These are phyloP conservation scores for Aphrophora alni DNA, from an alignment of 2,888 invertebrate genomes.

Conservation along the genomic window DNA sequence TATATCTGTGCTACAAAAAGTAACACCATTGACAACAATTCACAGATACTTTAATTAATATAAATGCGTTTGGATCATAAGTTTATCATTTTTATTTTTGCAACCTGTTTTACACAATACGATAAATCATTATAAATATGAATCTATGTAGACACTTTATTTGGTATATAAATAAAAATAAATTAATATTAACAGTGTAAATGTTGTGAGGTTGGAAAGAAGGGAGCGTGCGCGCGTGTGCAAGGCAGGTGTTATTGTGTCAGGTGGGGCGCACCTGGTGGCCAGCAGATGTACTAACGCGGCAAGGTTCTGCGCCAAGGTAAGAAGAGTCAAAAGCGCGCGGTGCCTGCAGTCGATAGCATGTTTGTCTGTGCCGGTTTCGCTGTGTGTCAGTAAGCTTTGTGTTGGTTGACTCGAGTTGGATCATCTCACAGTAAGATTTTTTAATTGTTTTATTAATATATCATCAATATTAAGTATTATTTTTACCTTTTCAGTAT, in stretches of 20 bases:
- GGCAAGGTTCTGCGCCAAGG: background rate
- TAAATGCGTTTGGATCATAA: too few relatives aligned
- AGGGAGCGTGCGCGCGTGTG: background rate
- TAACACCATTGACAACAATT: too few relatives aligned
- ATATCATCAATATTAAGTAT: background rate
- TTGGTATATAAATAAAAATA: too few relatives aligned
- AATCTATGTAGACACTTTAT: too few relatives aligned
- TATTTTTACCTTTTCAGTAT: too few relatives aligned
- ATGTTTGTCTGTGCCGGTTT: background rate
- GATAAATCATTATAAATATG: too few relatives aligned
- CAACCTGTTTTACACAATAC: too few relatives aligned
- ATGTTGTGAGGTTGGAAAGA: background rate
- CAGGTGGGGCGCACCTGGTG: slow-evolving; percentile 9
- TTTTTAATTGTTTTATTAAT: background rate
- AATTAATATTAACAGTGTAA: too few relatives aligned
- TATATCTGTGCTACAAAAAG: too few relatives aligned
- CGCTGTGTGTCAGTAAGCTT: background rate
- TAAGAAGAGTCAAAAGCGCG: background rate
- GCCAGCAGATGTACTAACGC: background rate
- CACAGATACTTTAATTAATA: too few relatives aligned
- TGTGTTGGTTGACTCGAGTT: background rate
- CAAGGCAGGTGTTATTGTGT: background rate
- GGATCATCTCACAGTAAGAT: background rate
- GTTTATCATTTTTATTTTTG: too few relatives aligned
- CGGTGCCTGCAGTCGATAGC: background rate